phyloP scores from a whole-genome alignment of 2,888 invertebrate species.

The Imbricaverruca yamaguchii region DNA sequence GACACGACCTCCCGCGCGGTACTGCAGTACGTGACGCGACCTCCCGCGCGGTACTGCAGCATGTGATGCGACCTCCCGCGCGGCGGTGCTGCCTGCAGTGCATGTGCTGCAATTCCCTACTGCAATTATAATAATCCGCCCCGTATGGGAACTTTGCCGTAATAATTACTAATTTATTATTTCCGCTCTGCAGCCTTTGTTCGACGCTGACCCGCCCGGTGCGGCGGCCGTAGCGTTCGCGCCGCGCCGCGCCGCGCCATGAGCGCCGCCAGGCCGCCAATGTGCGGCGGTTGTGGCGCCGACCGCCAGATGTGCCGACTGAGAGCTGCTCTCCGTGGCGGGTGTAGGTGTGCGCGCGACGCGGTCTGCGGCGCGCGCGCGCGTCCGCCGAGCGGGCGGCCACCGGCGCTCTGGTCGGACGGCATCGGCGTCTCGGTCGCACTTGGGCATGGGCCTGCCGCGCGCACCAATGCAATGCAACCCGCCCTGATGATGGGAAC shows the following conservation, averaged over 20 bases:
- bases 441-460: no score
- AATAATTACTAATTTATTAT: conserved; percentile 15
- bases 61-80: not conserved
- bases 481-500: not conserved
- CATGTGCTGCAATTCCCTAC: not conserved
- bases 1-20: no score
- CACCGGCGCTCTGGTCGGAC: no score
- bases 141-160: conserved; percentile 17
- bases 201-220: not conserved
- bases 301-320: not conserved
- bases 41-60: no score
- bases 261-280: not conserved
- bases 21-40: no score
- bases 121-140: not conserved
- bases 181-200: conserved; percentile 5
- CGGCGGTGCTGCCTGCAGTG: not conserved
- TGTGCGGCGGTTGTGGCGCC: not conserved
- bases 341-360: no score
- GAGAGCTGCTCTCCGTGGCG: not conserved
- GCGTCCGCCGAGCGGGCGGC: no score
- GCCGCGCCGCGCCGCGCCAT: not conserved
- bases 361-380: no score
- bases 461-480: not conserved
- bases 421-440: no score
- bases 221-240: not conserved